phyloP scores from a whole-genome alignment of 2,797 vertebrate species.

The Dicrostonyx torquatus region DNA sequence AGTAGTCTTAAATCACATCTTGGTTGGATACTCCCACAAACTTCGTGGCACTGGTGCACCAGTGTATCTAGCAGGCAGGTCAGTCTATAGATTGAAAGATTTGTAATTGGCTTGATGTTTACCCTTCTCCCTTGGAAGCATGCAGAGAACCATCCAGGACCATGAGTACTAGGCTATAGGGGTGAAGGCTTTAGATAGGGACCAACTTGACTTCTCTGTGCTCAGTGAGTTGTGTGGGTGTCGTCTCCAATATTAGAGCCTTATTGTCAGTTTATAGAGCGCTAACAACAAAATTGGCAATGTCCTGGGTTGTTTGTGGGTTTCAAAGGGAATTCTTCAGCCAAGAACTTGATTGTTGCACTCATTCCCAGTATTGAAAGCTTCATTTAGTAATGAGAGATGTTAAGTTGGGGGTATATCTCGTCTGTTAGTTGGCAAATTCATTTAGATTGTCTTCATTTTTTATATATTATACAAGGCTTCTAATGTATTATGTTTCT shows the following conservation, averaged over 20 bases:
- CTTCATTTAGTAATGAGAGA: not conserved
- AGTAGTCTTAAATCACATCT: not conserved
- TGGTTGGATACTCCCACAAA: not conserved
- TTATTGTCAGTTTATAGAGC: not conserved
- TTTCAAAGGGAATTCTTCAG: not conserved
- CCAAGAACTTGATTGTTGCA: not conserved
- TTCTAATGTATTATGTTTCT: not conserved
- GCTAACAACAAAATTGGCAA: not conserved
- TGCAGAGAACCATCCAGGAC: not conserved
- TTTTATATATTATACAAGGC: not conserved
- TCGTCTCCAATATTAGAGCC: not conserved
- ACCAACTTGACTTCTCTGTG: not conserved
- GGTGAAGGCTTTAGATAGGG: not conserved
- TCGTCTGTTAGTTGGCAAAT: not conserved
- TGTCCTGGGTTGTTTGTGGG: not conserved
- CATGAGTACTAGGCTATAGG: not conserved
- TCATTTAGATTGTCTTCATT: not conserved
- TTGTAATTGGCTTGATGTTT: not conserved
- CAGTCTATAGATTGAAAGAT: not conserved
- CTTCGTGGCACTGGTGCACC: not conserved
- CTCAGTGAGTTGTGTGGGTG: not conserved
- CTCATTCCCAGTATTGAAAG: not conserved
- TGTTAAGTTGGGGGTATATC: not conserved
- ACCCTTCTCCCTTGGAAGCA: not conserved
- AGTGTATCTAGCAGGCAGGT: not conserved